phyloP scores from a whole-genome alignment of 2,888 invertebrate genomes.

The Caenorhabditis angaria region DNA sequence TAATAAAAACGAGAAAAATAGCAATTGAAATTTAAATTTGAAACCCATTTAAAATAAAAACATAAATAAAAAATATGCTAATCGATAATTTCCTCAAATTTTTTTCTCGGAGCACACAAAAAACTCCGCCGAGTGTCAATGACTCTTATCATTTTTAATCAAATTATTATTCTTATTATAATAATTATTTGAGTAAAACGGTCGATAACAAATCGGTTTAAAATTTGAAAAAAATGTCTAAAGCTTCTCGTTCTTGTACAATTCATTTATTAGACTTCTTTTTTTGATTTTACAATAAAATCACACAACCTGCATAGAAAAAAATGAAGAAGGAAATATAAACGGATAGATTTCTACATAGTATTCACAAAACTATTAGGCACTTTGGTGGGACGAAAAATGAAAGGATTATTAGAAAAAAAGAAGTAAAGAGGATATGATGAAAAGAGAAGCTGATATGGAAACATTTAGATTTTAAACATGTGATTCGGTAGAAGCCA shows the following conservation, averaged over 20 bases:
- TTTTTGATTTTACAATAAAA: no score
- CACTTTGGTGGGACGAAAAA: no score
- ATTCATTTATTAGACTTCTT: no score
- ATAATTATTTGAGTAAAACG: neutral
- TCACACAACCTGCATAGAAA: slow-evolving; percentile 19
- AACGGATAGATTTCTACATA: slow-evolving; percentile 23
- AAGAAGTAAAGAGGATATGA: slow-evolving; percentile 3
- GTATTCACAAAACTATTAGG: slow-evolving; percentile 1
- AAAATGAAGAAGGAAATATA: slow-evolving; percentile 1
- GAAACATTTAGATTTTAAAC: no score
- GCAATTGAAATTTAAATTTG: neutral
- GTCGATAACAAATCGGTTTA: slow-evolving; percentile 1
- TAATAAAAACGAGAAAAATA: neutral
- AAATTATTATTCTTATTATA: slow-evolving; percentile 1
- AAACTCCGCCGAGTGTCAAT: neutral
- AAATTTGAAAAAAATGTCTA: no score
- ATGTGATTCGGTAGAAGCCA: no score
- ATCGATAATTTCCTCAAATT: neutral
- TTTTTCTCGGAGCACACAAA: neutral
- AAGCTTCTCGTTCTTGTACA: no score
- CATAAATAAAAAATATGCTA: neutral
- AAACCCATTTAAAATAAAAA: neutral
- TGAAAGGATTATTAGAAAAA: neutral
- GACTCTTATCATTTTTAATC: slow-evolving; percentile 1
- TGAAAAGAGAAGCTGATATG: no score